Evolutionary conservation across 1,140 invertebrate genomes (phyloP).

Genomic region (Drosophila yakuba): DNA sequence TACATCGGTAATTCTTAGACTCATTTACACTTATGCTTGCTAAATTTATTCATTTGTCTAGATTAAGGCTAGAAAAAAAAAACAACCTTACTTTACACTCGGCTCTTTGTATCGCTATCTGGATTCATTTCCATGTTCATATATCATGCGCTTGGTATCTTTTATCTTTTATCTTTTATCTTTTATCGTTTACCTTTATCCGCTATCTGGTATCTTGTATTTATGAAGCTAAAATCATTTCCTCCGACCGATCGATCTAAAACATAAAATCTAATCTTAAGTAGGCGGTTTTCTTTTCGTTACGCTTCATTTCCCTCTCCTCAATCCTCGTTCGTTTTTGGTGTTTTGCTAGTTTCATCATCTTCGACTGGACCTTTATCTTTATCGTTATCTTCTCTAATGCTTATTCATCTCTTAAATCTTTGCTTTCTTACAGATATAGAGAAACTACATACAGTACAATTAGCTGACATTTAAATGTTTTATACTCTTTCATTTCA

Average conservation of each 20-base stretch:
- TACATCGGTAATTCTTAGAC: constrained; percentile 36
- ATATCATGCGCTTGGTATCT: neutral
- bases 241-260: constrained; percentile 36
- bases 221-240: constrained; percentile 43
- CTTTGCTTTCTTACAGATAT: constrained; percentile 18
- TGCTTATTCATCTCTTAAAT: constrained; percentile 7
- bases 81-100: constrained; percentile 71
- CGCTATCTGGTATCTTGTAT: constrained; percentile 21
- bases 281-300: constrained; percentile 71
- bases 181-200: constrained; percentile 7
- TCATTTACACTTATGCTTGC: constrained; percentile 51
- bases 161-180: constrained; percentile 1
- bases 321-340: constrained; percentile 28
- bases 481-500: constrained; percentile 13
- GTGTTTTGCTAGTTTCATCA: constrained; percentile 35
- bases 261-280: constrained; percentile 68
- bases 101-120: constrained; percentile 32
- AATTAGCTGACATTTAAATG: constrained; percentile 38
- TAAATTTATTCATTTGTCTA: constrained; percentile 65
- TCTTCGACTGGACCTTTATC: constrained; percentile 27
- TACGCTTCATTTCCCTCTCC: constrained; percentile 47
- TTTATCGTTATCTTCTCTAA: constrained; percentile 9
- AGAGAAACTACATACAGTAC: constrained; percentile 32
- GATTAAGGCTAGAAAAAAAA: constrained; percentile 68
- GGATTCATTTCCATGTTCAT: constrained; percentile 1